A percentile compares a stretch with the other conserved stretches of the same genome.
Conservation (phyloP, 2,113 vertebrate genomes). For the Phoenicopterus ruber region DNA sequence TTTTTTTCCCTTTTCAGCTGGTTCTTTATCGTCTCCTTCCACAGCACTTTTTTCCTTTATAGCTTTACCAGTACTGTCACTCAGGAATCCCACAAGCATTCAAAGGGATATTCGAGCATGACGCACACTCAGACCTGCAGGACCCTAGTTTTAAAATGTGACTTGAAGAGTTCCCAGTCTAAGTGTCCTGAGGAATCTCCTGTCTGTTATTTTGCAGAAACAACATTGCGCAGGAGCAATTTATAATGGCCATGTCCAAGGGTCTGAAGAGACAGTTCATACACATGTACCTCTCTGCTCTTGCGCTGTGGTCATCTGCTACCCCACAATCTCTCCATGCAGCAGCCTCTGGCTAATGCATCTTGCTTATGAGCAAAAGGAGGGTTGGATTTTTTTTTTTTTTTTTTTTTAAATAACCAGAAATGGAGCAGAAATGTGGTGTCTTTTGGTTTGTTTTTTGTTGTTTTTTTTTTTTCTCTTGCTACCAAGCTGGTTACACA, state of each 20-base stretch:
- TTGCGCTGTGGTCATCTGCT: background rate
- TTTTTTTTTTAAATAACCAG: background rate
- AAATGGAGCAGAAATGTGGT: background rate
- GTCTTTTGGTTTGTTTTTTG: background rate
- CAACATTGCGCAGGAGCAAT: background rate
- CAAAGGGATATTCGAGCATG: rapidly evolving
- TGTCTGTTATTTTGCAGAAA: background rate
- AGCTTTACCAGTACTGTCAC: background rate
- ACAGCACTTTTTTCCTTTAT: background rate
- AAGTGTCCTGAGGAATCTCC: background rate
- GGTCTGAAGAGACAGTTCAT: background rate
- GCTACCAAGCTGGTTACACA: background rate
- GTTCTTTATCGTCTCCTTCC: background rate
- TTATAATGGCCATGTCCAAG: background rate
- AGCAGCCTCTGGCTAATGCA: background rate
- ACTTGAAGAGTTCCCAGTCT: background rate
- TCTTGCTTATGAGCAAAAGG: background rate
- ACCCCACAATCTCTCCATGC: background rate
- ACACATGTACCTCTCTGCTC: background rate
- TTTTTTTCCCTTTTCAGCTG: no score
- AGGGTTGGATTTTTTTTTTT: background rate
- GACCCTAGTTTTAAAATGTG: background rate
- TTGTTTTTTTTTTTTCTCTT: rapidly evolving
- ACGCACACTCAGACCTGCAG: background rate
- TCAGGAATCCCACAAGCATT: background rate